Percentiles rank a stretch among this genome's conserved stretches.
phyloP scores from a whole-genome alignment of 2,797 vertebrate species.

The Threskiornis aethiopicus region DNA sequence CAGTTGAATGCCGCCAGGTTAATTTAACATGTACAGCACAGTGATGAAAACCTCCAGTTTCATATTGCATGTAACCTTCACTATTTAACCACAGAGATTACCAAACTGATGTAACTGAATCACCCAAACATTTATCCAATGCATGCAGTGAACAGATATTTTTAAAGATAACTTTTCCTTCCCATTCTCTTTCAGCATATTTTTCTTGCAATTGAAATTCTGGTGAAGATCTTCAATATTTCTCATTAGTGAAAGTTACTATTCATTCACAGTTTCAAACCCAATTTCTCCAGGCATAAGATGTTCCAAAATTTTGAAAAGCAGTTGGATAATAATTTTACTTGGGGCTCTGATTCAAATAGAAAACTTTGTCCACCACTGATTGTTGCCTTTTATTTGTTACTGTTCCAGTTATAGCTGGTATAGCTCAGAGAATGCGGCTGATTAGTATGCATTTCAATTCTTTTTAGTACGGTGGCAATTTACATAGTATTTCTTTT shows the following conservation, averaged over 20 bases:
- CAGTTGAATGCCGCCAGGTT: background rate
- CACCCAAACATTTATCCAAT: background rate
- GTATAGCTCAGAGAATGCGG: background rate
- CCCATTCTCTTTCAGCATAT: background rate
- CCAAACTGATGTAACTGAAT: background rate
- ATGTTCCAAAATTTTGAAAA: conserved; percentile 2
- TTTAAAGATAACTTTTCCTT: background rate
- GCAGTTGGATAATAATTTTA: background rate
- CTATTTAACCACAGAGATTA: background rate
- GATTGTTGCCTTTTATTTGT: conserved; percentile 34
- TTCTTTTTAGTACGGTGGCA: background rate
- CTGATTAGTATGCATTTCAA: conserved; percentile 43
- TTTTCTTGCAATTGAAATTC: conserved; percentile 4
- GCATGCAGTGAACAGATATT: background rate
- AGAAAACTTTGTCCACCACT: background rate
- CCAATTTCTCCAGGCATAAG: background rate
- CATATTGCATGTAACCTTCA: background rate
- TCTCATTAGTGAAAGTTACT: background rate
- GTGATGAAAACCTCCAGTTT: background rate
- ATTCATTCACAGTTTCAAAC: conserved; percentile 3
- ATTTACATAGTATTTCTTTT: conserved; percentile 36
- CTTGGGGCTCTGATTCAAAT: background rate
- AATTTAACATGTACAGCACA: accelerated
- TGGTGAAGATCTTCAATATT: background rate
- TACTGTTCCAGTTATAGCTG: background rate